These are phyloP conservation scores for Lordiphosa fenestrarum DNA, from an alignment of 2,888 invertebrate species.

Conservation along the genomic window DNA sequence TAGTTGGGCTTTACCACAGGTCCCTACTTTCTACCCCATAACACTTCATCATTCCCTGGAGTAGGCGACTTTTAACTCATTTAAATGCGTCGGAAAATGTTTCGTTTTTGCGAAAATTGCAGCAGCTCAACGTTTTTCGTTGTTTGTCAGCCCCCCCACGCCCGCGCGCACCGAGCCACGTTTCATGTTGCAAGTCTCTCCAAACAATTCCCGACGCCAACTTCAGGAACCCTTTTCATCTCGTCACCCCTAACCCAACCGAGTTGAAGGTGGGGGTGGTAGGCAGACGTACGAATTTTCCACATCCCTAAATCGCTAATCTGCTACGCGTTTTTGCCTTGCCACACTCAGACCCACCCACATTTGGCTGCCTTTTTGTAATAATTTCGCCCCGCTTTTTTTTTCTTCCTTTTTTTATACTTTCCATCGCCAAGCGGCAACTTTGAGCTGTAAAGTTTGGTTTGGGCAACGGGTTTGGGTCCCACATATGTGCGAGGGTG, in stretches of 20 bases:
- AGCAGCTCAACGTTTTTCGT: slow-evolving; percentile 51
- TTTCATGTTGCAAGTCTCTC: slow-evolving; percentile 29
- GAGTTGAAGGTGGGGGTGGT: slow-evolving; percentile 8
- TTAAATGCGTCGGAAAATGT: slow-evolving; percentile 43
- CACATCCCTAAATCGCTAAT: slow-evolving; percentile 78
- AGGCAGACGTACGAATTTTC: slow-evolving; percentile 71
- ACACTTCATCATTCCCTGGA: not conserved
- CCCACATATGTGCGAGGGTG: slow-evolving; percentile 71
- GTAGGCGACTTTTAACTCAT: slow-evolving; percentile 8
- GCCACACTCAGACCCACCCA: slow-evolving; percentile 25
- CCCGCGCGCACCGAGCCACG: not conserved
- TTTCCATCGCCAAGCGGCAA: slow-evolving; percentile 69
- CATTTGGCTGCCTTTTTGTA: slow-evolving; percentile 45
- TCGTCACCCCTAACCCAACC: not conserved
- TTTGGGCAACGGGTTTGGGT: slow-evolving; percentile 32
- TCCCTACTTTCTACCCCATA: not conserved
- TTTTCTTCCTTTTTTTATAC: slow-evolving; percentile 25
- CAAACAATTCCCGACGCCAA: slow-evolving; percentile 12
- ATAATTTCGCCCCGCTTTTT: slow-evolving; percentile 54
- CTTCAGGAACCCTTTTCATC: slow-evolving; percentile 27
- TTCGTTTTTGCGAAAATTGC: slow-evolving; percentile 41
- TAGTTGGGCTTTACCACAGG: not conserved
- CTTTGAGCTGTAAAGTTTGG: slow-evolving; percentile 67
- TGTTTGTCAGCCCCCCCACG: not conserved
- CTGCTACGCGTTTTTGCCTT: slow-evolving; percentile 69